Conservation (phyloP, 1,140 invertebrate genomes). For the Penaeus chinensis region DNA sequence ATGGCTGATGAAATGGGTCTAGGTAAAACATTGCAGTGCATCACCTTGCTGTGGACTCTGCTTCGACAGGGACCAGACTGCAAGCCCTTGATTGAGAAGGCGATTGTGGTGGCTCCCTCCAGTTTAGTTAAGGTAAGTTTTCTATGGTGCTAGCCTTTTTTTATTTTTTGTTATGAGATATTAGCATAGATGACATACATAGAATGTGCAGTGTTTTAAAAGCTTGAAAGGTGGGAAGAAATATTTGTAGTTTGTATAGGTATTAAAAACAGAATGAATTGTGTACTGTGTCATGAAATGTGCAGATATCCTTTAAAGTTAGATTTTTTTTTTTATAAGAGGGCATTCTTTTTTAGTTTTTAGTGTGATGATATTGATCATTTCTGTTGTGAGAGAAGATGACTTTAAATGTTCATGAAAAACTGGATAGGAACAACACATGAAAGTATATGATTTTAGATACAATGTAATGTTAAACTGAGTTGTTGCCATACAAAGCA, state of each 20-base stretch:
- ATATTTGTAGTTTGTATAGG: background rate
- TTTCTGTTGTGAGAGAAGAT: too few relatives aligned
- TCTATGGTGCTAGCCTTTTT: background rate
- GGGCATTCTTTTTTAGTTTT: too few relatives aligned
- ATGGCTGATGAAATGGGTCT: constrained; percentile 99
- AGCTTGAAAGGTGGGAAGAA: background rate
- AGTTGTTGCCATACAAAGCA: background rate
- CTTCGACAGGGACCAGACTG: constrained; percentile 81
- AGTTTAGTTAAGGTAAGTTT: constrained; percentile 86
- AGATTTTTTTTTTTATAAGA: too few relatives aligned
- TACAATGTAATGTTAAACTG: background rate
- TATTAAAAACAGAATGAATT: background rate
- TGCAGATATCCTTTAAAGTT: too few relatives aligned
- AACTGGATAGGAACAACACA: too few relatives aligned
- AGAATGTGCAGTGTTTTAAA: background rate
- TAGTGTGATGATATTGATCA: too few relatives aligned
- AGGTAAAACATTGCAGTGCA: constrained; percentile 98
- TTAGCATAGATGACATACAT: background rate
- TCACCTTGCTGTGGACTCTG: constrained; percentile 95
- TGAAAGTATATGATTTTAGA: too few relatives aligned
- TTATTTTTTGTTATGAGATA: background rate
- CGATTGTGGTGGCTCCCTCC: constrained; percentile 88
- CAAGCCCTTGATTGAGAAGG: constrained; percentile 69
- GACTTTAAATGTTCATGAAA: too few relatives aligned
- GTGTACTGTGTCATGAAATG: too few relatives aligned